Conservation (phyloP, 2,888 invertebrate genomes). For the Venustoraphidia nigricollis region DNA sequence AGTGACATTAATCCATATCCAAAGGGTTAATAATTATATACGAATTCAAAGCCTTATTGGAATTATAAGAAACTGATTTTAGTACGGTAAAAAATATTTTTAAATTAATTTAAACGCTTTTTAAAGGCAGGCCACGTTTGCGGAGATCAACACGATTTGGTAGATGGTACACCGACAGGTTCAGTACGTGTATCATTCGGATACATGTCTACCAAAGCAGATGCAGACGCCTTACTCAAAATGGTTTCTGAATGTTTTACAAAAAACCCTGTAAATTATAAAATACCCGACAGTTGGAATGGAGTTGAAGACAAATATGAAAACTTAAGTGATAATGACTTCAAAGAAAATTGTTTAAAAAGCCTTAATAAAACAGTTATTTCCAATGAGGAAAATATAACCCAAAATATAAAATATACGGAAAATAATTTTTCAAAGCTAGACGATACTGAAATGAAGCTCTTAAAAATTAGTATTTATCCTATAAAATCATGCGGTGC, state of each 20-base stretch:
- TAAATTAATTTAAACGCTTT: no score
- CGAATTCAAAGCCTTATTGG: no score
- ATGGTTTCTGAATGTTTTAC: slow-evolving; percentile 69
- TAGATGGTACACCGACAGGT: slow-evolving; percentile 81
- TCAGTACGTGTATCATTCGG: slow-evolving; percentile 87
- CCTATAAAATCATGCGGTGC: slow-evolving; percentile 87
- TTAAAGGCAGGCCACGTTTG: slow-evolving; percentile 70
- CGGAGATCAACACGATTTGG: slow-evolving; percentile 73
- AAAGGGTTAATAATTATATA: no score
- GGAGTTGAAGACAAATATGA: background rate
- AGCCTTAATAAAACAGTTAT: background rate
- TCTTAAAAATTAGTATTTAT: slow-evolving; percentile 45
- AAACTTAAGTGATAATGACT: no score
- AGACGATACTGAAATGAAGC: slow-evolving; percentile 2
- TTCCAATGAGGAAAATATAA: background rate
- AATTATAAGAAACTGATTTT: no score
- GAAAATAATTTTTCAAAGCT: slow-evolving; percentile 5
- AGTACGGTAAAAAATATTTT: no score
- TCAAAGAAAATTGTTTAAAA: background rate
- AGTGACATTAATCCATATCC: no score
- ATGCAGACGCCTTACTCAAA: slow-evolving; percentile 52
- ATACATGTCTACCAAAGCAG: slow-evolving; percentile 62
- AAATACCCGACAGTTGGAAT: slow-evolving; percentile 22
- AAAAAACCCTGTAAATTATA: slow-evolving; percentile 27
- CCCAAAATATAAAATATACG: slow-evolving; percentile 6